These are phyloP conservation scores for Drosophila monieri DNA, from an alignment of 2,888 invertebrate genomes.

Conservation along the genomic window DNA sequence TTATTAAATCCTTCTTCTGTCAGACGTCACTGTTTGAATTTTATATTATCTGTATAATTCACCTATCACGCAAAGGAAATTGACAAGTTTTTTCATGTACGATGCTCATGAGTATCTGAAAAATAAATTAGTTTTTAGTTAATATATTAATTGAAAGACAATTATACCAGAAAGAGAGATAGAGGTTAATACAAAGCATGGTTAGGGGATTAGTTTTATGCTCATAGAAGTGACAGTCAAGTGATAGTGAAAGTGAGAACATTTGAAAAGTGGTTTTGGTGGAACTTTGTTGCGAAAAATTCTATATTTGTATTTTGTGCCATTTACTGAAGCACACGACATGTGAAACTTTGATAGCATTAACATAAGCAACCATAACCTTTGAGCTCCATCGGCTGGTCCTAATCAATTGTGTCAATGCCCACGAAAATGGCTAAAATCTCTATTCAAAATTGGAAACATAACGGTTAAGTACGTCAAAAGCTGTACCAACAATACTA, in stretches of 20 bases:
- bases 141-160: background rate
- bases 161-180: too few species aligned
- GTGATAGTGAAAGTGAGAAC: background rate
- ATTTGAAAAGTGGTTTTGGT: background rate
- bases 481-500: slow-evolving; percentile 21
- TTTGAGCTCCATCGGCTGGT: slow-evolving; percentile 49
- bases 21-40: slow-evolving; percentile 41
- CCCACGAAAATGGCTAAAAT: slow-evolving; percentile 79
- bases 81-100: slow-evolving; percentile 87
- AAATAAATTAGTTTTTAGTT: slow-evolving; percentile 19
- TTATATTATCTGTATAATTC: slow-evolving; percentile 73
- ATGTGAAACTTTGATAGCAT: slow-evolving; percentile 1
- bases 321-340: background rate
- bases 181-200: background rate
- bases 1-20: slow-evolving; percentile 48
- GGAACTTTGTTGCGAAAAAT: background rate
- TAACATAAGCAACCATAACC: slow-evolving; percentile 51
- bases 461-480: slow-evolving; percentile 39
- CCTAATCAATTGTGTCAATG: slow-evolving; percentile 74
- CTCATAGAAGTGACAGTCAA: too few species aligned
- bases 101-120: slow-evolving; percentile 90
- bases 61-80: slow-evolving; percentile 84
- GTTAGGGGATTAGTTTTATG: too few species aligned
- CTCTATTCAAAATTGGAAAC: slow-evolving; percentile 61
- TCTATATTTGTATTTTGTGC: background rate